Conservation (phyloP, 2,888 invertebrate genomes). For the Chironomus riparius region DNA sequence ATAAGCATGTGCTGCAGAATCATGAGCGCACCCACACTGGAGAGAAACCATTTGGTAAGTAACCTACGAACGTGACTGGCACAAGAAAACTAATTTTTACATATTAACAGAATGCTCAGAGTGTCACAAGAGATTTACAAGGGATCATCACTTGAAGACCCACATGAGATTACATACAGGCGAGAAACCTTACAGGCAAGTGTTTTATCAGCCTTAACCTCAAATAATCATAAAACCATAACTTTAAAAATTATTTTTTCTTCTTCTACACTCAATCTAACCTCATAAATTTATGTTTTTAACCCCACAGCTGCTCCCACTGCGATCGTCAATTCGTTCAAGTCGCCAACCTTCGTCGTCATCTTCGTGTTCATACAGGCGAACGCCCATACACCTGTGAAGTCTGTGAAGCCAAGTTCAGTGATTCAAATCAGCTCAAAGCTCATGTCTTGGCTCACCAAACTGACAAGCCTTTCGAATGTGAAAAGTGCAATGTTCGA, state of each 20-base stretch:
- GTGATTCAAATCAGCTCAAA: conserved; percentile 86
- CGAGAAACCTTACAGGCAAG: conserved; percentile 66
- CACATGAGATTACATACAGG: conserved; percentile 89
- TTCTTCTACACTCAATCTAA: too few species aligned
- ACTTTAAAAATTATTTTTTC: too few species aligned
- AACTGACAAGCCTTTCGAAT: conserved; percentile 73
- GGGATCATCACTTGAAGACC: conserved; percentile 88
- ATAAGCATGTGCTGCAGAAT: conserved; percentile 89
- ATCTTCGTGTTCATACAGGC: conserved; percentile 83
- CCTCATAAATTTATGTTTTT: too few species aligned
- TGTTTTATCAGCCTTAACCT: too few species aligned
- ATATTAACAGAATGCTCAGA: conserved; percentile 63
- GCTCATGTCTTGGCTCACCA: conserved; percentile 83
- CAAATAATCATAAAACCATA: too few species aligned
- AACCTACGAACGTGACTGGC: too few species aligned
- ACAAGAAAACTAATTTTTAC: neutral
- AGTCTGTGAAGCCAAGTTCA: conserved; percentile 75
- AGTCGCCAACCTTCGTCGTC: conserved; percentile 82
- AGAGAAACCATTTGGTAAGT: conserved; percentile 46
- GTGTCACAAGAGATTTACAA: conserved; percentile 85
- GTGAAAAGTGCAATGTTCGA: conserved; percentile 65
- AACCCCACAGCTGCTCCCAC: conserved; percentile 66
- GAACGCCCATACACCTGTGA: conserved; percentile 84
- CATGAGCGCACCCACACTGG: conserved; percentile 89
- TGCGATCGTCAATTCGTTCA: conserved; percentile 90